Base-by-base conservation (phyloP, 1,140 invertebrate species). In the Sarcophaga bullata region DNA sequence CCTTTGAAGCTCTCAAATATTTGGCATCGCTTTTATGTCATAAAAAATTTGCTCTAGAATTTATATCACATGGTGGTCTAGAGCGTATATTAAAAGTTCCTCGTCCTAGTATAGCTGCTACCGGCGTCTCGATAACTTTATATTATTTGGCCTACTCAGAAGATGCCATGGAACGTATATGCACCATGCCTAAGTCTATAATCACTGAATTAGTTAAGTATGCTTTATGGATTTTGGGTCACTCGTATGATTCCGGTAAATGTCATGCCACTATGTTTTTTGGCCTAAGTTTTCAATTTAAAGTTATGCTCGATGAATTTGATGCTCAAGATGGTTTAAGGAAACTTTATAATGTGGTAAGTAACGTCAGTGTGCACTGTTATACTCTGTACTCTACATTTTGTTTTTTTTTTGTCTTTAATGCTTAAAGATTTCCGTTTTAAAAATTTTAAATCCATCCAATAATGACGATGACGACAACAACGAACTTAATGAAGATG, bases 261-360 rank as follows among this genome's bases (percentile, higher is more conserved):
- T 98, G 97, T 87, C 97, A 99, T 91, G 97, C 98, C 1, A 97
- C 97, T 11, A 98, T 99, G 97, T 99, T 99, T 90, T 99, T 99
- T 89, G 95, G 96, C 0, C 92, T 98, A 81, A 95, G 96, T 8
- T 98, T 99, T 90, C 95, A 97, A 81, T 99, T 98, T 90, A 93
- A 95, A 85, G 93, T 97, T 0, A 96, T 98, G 85, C 90, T 99
- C 1, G 96, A 98, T 84, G 94, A 98, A 88, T 99, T 99, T 88
- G 98, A 99, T 90, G 91, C 93, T 48, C 94, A 96, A 91, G 97
- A 99, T 92, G 98, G 98, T 0, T 91, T 99, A 4, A 91, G 98
- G 11, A 97, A 97, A 90, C 91, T 99, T 13, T 96, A 97, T 87
- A 99, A 99, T 93, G 96, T 98, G 85, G 95, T 97, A 90, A 90